phyloP scores from a whole-genome alignment of 2,797 vertebrate genomes.

The Myiothlypis coronata region DNA sequence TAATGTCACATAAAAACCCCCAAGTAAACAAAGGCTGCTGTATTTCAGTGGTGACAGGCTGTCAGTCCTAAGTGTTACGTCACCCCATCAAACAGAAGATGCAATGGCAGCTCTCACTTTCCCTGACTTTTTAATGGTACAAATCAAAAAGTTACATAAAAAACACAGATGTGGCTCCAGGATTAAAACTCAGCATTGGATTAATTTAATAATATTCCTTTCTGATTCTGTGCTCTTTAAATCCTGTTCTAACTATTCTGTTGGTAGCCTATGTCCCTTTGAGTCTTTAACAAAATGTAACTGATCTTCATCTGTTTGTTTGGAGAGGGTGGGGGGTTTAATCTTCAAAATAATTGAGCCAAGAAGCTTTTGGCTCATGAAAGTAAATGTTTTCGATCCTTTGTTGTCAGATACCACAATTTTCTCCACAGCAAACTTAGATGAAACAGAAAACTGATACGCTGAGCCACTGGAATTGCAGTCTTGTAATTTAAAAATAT shows the following conservation, averaged over 20 bases:
- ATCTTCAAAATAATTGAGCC: slow-evolving; percentile 68
- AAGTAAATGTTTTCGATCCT: slow-evolving; percentile 64
- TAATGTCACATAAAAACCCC: background rate
- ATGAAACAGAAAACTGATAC: slow-evolving; percentile 78
- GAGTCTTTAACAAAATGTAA: slow-evolving; percentile 71
- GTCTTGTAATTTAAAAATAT: slow-evolving; percentile 81
- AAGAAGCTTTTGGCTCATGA: slow-evolving; percentile 64
- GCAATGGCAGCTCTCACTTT: background rate
- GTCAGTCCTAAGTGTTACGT: background rate
- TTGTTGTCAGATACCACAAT: slow-evolving; percentile 68
- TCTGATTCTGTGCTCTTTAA: slow-evolving; percentile 12
- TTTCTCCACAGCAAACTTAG: slow-evolving; percentile 71
- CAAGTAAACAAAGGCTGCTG: background rate
- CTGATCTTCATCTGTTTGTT: slow-evolving; percentile 55
- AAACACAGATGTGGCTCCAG: background rate
- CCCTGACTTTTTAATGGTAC: background rate
- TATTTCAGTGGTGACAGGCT: background rate
- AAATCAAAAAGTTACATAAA: background rate
- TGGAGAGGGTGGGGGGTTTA: background rate
- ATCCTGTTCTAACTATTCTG: slow-evolving; percentile 1
- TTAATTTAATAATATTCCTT: background rate
- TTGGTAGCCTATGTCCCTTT: slow-evolving; percentile 48
- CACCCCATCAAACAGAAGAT: background rate
- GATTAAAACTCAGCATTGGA: background rate
- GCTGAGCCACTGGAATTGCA: slow-evolving; percentile 74